Evolutionary conservation across 2,113 vertebrate genomes (phyloP).

Genomic region (Saguinus midas): DNA sequence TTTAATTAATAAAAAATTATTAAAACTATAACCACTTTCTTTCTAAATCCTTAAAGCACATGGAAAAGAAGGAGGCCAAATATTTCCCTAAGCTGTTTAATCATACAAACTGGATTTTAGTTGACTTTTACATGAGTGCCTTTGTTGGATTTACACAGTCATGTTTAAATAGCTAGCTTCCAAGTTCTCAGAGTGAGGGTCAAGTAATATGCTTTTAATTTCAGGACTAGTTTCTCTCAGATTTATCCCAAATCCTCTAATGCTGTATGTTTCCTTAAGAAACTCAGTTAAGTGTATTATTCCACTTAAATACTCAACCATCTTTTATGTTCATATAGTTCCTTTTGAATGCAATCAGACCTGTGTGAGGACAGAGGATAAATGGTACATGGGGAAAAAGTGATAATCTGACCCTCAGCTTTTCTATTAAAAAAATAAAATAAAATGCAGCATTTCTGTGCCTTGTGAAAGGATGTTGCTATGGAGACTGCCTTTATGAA

Average conservation of each 20-base stretch:
- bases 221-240: background rate
- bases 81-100: background rate
- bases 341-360: background rate
- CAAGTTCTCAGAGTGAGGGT: constrained; percentile 16
- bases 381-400: background rate
- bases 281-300: background rate
- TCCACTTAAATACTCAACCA: background rate
- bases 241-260: background rate
- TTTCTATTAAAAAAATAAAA: constrained; percentile 62
- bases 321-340: background rate
- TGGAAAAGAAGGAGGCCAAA: background rate
- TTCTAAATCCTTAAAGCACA: constrained; percentile 39
- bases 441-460: constrained; percentile 44
- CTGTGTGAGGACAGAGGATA: background rate
- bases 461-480: constrained; percentile 80
- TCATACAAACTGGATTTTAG: background rate
- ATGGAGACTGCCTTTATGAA: constrained; percentile 79
- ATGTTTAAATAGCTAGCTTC: constrained; percentile 11
- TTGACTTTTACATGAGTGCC: background rate
- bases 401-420: constrained; percentile 35
- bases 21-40: background rate
- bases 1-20: constrained; percentile 13
- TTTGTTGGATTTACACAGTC: background rate
- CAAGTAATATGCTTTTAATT: constrained; percentile 11
- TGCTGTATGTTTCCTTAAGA: background rate